phyloP scores from a whole-genome alignment of 1,140 invertebrate genomes.

The Lysiphlebus fabarum region DNA sequence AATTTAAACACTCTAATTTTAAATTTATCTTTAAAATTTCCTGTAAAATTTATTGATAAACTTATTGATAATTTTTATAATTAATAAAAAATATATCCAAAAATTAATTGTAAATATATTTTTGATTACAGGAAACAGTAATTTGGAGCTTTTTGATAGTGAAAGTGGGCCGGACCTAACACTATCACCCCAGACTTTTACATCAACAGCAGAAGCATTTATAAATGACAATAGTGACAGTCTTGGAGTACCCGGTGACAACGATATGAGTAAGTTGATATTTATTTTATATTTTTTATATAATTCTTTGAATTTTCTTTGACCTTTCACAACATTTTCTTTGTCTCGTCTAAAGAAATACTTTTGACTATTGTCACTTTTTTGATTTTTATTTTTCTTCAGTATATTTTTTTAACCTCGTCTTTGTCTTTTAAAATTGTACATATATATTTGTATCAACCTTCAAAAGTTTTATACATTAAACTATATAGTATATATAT shows the following conservation, averaged over 20 bases:
- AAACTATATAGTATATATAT: neutral
- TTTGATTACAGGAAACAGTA: slow-evolving; percentile 55
- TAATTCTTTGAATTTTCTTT: neutral
- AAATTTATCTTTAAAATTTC: no score
- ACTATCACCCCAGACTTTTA: slow-evolving; percentile 68
- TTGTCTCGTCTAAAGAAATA: slow-evolving; percentile 3
- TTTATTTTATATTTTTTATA: slow-evolving; percentile 6
- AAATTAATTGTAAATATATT: slow-evolving; percentile 11
- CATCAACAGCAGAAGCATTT: slow-evolving; percentile 65
- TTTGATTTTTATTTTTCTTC: neutral
- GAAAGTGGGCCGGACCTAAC: slow-evolving; percentile 69
- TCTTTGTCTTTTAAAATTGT: no score
- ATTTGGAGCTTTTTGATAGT: slow-evolving; percentile 68
- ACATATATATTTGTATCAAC: no score
- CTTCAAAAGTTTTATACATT: neutral
- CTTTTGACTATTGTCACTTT: neutral
- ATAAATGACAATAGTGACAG: slow-evolving; percentile 70
- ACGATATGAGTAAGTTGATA: slow-evolving; percentile 54
- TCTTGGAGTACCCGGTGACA: slow-evolving; percentile 59
- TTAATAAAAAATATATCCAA: no score
- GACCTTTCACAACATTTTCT: no score
- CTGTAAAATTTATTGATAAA: no score
- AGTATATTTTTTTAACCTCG: no score
- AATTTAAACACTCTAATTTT: no score
- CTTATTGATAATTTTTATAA: no score